Base-by-base conservation (phyloP, 2,113 vertebrate genomes). In the Spheniscus mendiculus region DNA sequence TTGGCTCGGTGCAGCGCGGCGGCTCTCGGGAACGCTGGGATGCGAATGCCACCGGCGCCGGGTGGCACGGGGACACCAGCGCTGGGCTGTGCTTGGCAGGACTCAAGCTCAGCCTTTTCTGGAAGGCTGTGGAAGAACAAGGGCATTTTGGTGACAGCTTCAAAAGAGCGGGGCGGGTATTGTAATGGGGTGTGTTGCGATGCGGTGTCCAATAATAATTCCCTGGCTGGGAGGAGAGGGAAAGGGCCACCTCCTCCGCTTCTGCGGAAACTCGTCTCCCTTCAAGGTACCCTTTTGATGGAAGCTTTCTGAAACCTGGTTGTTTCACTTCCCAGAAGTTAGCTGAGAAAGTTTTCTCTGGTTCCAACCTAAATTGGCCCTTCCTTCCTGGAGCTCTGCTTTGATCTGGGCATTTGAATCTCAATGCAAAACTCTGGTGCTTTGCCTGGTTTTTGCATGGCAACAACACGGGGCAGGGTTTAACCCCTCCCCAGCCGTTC, bases 371-470 rank as follows among this genome's bases (percentile, higher is more conserved):
- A 85, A 97, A 96, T 89, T 83, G 87, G 70, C 84, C 76, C 55
- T 94, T 97, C 93, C 94, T 94, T 97, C 96, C 96, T 83, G 91
- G 81, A 96, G 91, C 74, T 95, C 62, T 13, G 94, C 97, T 97
- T 96, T 97, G 95, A 96, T 96, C 95, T 52, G 74, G 82, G 87
- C 84, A 55, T 88, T 96, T 94, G 89, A 96, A 96, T 96, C 87
- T 85, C 89, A 73, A 55, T 66, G 87, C 93, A 88, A 50, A 93
- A 62, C n/a, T 58, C 59, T 26, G 1, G 34, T 69, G 84, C 63
- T 90, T 27, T 63, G 83, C 87, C 61, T 92, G 89, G 10, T 42
- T 85, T 89, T 38, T 73, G 62, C 84, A 32, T 9, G 52, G 96
- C 92, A 96, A 32, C 61, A 11, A 22, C 52, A 6, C 1, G 0